Conservation (phyloP, 2,888 invertebrate species). For the Tinea semifulvella region DNA sequence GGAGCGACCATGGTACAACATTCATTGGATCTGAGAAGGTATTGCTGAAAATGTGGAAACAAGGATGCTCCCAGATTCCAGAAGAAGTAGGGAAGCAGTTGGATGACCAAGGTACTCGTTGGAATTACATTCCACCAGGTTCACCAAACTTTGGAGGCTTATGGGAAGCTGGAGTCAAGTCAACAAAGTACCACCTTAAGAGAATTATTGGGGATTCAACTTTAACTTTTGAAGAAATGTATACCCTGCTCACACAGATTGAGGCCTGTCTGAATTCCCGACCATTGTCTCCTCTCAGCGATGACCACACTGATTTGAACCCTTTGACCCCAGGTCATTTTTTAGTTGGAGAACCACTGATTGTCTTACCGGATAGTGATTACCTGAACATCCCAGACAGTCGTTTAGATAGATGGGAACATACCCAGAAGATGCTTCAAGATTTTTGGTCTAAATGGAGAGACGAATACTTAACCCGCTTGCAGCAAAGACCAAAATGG, state of each 20-base stretch:
- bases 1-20: conserved; percentile 22
- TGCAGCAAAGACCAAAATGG: conserved; percentile 17
- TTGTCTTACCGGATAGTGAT: conserved; percentile 18
- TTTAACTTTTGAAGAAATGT: conserved; percentile 20
- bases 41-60: too few relatives aligned
- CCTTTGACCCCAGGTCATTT: conserved; percentile 22
- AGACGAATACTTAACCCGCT: conserved; percentile 20
- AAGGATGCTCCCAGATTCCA: too few relatives aligned
- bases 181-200: conserved; percentile 21
- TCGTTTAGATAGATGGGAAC: conserved; percentile 20
- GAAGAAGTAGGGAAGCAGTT: conserved; percentile 14
- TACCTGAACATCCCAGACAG: conserved; percentile 6
- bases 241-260: conserved; percentile 20
- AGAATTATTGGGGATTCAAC: conserved; percentile 16
- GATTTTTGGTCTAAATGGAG: conserved; percentile 23
- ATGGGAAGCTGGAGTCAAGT: conserved; percentile 23
- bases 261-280: conserved; percentile 22
- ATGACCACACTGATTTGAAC: conserved; percentile 20
- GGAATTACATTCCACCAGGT: conserved; percentile 23
- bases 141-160: conserved; percentile 22
- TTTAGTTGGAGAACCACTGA: conserved; percentile 21
- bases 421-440: conserved; percentile 21
- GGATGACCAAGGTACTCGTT: conserved; percentile 19
- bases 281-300: conserved; percentile 17
- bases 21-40: conserved; percentile 22